Percentiles rank a stretch among this genome's conserved stretches.
Evolutionary conservation across 2,888 invertebrate species (phyloP).

Genomic region (Ptychoptera contaminata): DNA sequence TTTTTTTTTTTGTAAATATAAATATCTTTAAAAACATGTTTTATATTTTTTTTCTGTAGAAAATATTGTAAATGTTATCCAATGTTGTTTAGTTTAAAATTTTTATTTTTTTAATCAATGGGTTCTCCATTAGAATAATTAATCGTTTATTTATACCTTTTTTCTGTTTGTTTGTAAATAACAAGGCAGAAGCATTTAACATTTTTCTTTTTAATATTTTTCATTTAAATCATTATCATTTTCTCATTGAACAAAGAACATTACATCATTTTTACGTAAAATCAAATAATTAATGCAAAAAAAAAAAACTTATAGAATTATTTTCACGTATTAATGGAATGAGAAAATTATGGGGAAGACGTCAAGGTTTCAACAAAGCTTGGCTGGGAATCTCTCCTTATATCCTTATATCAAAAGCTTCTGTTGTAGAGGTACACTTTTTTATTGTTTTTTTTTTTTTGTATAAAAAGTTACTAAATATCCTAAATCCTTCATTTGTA

Average conservation of each 20-base stretch:
- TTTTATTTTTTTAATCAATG: too few species aligned
- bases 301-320: conserved; percentile 25
- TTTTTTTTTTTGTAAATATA: too few species aligned
- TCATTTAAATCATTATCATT: too few species aligned
- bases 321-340: conserved; percentile 34
- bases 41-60: too few species aligned
- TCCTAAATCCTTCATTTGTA: neutral
- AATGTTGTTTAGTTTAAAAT: too few species aligned
- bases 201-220: too few species aligned
- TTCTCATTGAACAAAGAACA: neutral
- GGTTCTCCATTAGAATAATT: too few species aligned
- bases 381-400: conserved; percentile 35
- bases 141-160: too few species aligned
- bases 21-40: too few species aligned
- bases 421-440: conserved; percentile 31
- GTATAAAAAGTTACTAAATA: neutral
- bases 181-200: too few species aligned
- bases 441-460: neutral
- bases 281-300: neutral
- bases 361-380: conserved; percentile 33
- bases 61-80: too few species aligned
- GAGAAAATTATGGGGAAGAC: conserved; percentile 33
- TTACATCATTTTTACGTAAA: too few species aligned
- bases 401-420: conserved; percentile 34
- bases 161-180: neutral